A percentile compares a stretch with the other conserved stretches of the same genome.
Conservation (phyloP, 1,140 invertebrate species). For the Thalassaphorura encarpata region DNA sequence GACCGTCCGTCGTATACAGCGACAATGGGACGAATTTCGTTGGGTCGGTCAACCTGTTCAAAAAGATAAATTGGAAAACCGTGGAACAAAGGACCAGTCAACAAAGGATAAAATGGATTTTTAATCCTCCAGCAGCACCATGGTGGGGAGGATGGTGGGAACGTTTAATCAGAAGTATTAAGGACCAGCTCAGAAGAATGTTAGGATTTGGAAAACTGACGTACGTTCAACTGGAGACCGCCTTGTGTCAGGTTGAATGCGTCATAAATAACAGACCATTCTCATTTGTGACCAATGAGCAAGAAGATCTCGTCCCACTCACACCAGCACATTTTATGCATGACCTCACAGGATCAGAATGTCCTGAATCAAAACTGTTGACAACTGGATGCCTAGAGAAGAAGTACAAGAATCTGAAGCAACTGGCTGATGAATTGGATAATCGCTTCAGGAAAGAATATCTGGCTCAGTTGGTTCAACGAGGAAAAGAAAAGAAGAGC, state of each 20-base stretch:
- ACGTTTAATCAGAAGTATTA: constrained; percentile 12
- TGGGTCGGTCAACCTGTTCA: constrained; percentile 30
- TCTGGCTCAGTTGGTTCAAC: constrained; percentile 3
- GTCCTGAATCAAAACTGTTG: background rate
- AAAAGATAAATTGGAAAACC: constrained; percentile 12
- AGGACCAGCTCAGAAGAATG: constrained; percentile 15
- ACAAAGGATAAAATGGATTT: constrained; percentile 20
- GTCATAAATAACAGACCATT: constrained; percentile 24
- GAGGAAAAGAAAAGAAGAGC: background rate
- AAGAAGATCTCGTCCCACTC: constrained; percentile 10
- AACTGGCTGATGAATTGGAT: background rate
- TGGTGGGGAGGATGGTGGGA: constrained; percentile 28
- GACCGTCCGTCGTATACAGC: constrained; percentile 35
- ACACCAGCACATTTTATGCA: constrained; percentile 24
- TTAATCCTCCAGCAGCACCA: constrained; percentile 20
- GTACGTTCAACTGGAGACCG: constrained; percentile 17
- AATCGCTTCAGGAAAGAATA: constrained; percentile 8
- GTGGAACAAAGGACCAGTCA: background rate
- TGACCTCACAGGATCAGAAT: background rate
- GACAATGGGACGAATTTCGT: constrained; percentile 41
- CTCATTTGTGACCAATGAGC: constrained; percentile 13
- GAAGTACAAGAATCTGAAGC: background rate
- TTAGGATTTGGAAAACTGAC: constrained; percentile 11
- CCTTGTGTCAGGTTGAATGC: constrained; percentile 9
- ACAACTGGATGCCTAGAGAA: background rate